Base-by-base conservation (phyloP, 1,140 invertebrate genomes). In the Drosophila watanabei region DNA sequence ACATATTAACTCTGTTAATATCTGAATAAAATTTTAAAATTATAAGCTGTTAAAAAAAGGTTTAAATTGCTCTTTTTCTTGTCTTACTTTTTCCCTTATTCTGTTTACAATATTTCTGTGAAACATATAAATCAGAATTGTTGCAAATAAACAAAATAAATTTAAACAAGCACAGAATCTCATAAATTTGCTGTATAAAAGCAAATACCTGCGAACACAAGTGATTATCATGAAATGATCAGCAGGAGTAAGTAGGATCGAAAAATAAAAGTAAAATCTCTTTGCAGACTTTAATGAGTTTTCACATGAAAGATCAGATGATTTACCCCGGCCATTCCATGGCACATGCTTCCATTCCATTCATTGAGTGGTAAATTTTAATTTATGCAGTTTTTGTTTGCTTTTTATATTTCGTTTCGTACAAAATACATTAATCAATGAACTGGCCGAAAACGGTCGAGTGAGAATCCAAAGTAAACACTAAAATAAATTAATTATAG, bases 351-450 rank as follows among this genome's bases (percentile, higher is more conserved):
- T 28, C 24, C 24, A 24, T 24, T 24, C 24, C 30, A n/a, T 28
- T 60, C 45, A 28, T 75, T 56, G 62, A 84, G 65, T 68, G 32
- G 32, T 8, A 71, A 81, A 69, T 81, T 68, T 69, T 58, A 81
- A 81, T 79, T 81, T 89, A 88, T 81, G 70, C 45, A 59, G 60
- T 73, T 75, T 80, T 89, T 88, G 64, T 87, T 88, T 77, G 57
- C 32, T 43, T 54, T 72, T 46, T 69, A 63, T 72, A 71, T 68
- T 66, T 69, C 57, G 56, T 20, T 39, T 37, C 18, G 28, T 16
- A 20, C 49, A 39, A 73, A 70, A 65, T 46, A 79, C 73, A 79
- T 81, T 81, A 84, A 79, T 84, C 85, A 89, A 81, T 84, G 70
- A 83, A 87, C 82, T 68, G 65, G 52, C 18, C 54, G 20, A 56